Evolutionary conservation across 2,797 vertebrate genomes (phyloP).

Genomic region (Schizopygopsis malacanthus): DNA sequence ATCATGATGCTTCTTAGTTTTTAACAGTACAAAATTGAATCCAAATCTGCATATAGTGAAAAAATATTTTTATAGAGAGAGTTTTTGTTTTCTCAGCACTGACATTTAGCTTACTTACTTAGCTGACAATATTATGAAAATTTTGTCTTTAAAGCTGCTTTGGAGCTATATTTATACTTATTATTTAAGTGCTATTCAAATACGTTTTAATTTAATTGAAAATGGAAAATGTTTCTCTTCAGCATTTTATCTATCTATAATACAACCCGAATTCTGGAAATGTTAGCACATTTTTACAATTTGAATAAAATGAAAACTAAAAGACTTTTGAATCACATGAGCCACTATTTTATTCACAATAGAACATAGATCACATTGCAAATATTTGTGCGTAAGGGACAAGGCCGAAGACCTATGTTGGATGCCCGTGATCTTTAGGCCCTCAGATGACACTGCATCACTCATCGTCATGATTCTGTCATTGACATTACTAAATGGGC

Average conservation of each 20-base stretch:
- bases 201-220: neutral
- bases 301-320: too few relatives aligned
- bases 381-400: too few relatives aligned
- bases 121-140: neutral
- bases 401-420: too few relatives aligned
- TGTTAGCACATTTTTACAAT: too few relatives aligned
- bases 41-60: neutral
- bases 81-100: neutral
- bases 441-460: too few relatives aligned
- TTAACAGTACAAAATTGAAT: neutral
- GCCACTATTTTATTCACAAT: too few relatives aligned
- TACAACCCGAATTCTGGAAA: too few relatives aligned
- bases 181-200: neutral
- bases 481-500: too few relatives aligned
- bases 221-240: neutral
- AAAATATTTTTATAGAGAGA: neutral
- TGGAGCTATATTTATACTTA: neutral
- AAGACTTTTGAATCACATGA: too few relatives aligned
- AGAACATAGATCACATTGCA: too few relatives aligned
- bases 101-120: neutral
- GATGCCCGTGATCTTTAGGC: too few relatives aligned
- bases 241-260: neutral
- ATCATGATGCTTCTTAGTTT: neutral
- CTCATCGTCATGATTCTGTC: too few relatives aligned
- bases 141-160: neutral